Evolutionary conservation across 2,113 vertebrate species (phyloP), one percentile per base, ranked within the genome.

Genomic region (Synodontis membranacea): DNA sequence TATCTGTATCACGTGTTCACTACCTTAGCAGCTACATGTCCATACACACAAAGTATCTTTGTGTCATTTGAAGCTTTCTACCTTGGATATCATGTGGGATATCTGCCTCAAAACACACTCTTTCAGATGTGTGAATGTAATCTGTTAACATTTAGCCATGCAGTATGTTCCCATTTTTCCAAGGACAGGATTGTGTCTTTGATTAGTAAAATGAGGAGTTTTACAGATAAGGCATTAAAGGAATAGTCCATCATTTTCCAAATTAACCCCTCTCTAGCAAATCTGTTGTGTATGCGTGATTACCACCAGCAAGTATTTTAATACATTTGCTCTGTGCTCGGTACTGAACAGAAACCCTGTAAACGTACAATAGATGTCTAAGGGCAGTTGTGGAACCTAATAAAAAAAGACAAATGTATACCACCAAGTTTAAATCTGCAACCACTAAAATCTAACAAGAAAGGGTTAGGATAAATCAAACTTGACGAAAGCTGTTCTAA

Each of bases 41-140:
- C 66, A 74, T 15, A 25, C 21, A 68, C 82, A 54, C 82, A 72
- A 39, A 84, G 17, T 10, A 52, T 50, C 42, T 60, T 60, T 84
- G 28, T 62, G n/a, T 19, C 28, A 25, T 84, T 72, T 58, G 34
- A 44, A 44, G 37, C 50, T 58, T 8, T 44, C 4, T 75, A 74
- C 37, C 8, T 42, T 74, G 82, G 31, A 4, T 37, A 28, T 7
- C 48, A 28, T 74, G 66, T 74, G 64, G 15, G 19, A 54, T 48
- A 50, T 83, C 37, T 83, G 46, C 62, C 9, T 37, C 44, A 50
- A 68, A 42, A 42, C 34, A 76, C 48, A 37, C n/a, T 60, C 52
- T 78, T 48, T 46, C 68, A 42, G 11, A 64, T 31, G 60, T 64
- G 2, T 28, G 60, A n/a, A 31, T 64, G n/a, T 14, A 64, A 28